Evolutionary conservation across 2,888 invertebrate species (phyloP).

Genomic region (Latheticus oryzae): DNA sequence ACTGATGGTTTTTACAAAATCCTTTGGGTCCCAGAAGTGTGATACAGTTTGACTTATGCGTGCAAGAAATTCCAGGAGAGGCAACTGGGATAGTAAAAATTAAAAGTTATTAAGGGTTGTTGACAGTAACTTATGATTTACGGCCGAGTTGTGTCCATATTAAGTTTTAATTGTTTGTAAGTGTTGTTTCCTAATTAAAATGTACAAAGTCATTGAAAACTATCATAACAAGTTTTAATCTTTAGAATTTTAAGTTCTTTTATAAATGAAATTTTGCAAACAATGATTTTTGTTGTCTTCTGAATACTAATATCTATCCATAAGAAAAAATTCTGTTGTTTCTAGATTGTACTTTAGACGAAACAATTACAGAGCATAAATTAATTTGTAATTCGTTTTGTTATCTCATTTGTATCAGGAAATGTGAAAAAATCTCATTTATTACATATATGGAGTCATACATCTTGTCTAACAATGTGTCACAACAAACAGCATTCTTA

Average conservation of each 20-base stretch:
- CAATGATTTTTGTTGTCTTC: slow-evolving; percentile 3
- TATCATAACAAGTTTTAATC: slow-evolving; percentile 4
- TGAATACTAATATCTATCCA: background rate
- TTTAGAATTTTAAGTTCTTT: too few relatives aligned
- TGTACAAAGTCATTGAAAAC: slow-evolving; percentile 18
- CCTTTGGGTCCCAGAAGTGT: slow-evolving; percentile 52
- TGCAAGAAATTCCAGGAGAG: slow-evolving; percentile 40
- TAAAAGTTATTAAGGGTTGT: background rate
- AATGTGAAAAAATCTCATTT: slow-evolving; percentile 12
- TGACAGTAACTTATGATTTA: background rate
- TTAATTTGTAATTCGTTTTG: slow-evolving; percentile 5
- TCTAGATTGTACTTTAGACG: too few relatives aligned
- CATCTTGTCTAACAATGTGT: slow-evolving; percentile 6
- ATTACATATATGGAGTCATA: slow-evolving; percentile 1
- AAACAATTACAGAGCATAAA: background rate
- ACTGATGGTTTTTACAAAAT: slow-evolving; percentile 53
- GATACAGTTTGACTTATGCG: slow-evolving; percentile 52
- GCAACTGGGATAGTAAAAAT: slow-evolving; percentile 40
- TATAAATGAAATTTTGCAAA: background rate
- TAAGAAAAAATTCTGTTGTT: slow-evolving; percentile 2
- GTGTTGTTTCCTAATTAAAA: slow-evolving; percentile 44
- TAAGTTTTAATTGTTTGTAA: slow-evolving; percentile 32
- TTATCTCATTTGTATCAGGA: slow-evolving; percentile 8
- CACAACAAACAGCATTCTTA: slow-evolving; percentile 21
- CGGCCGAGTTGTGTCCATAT: background rate